A percentile compares a stretch with the other conserved stretches of the same genome.
phyloP scores from a whole-genome alignment of 2,113 vertebrate species.

The Lepus timidus region DNA sequence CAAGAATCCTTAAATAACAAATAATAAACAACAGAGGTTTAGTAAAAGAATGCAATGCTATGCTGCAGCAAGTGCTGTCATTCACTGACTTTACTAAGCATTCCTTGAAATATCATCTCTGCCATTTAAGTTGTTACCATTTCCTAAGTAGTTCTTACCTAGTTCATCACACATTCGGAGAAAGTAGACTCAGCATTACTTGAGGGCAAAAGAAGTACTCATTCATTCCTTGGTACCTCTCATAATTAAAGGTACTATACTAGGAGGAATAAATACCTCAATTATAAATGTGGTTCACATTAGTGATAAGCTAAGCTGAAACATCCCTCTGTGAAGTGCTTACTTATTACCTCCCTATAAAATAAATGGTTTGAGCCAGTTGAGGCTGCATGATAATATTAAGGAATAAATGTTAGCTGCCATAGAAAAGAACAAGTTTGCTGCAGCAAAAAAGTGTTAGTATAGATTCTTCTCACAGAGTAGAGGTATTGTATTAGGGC shows the following conservation, averaged over 20 bases:
- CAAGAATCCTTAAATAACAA: background rate
- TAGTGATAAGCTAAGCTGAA: background rate
- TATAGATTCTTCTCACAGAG: background rate
- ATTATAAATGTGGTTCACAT: background rate
- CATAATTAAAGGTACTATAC: background rate
- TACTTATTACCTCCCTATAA: background rate
- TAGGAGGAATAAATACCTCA: background rate
- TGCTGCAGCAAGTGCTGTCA: background rate
- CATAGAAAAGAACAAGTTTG: background rate
- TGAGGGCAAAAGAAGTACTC: background rate
- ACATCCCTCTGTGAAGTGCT: background rate
- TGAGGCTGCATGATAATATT: background rate
- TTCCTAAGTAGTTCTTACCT: background rate
- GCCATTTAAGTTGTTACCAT: background rate
- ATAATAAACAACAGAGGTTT: background rate
- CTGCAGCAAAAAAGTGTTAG: background rate
- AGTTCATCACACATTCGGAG: background rate
- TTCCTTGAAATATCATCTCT: background rate
- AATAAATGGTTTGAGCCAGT: background rate
- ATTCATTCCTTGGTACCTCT: background rate
- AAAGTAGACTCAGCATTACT: background rate
- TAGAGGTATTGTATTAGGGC: background rate
- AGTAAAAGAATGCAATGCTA: background rate
- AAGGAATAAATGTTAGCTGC: background rate
- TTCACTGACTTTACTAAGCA: background rate